Evolutionary conservation across 2,113 vertebrate genomes (phyloP).

Genomic region (Cynoglossus semilaevis): DNA sequence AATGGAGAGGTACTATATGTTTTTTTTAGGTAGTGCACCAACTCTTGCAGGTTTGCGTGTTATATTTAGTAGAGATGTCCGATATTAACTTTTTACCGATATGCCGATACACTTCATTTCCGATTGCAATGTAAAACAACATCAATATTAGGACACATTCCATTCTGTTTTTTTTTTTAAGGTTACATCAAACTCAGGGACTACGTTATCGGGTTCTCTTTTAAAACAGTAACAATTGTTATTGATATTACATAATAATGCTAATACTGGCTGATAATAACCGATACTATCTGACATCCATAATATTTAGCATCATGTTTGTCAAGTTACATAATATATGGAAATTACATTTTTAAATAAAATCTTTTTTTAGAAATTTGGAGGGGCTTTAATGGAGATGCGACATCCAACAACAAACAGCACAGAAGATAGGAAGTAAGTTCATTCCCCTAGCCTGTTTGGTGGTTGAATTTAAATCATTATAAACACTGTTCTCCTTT

Average conservation of each 20-base stretch:
- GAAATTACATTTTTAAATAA: background rate
- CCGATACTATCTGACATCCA: too few species aligned
- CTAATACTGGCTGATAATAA: too few species aligned
- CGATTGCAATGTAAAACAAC: too few species aligned
- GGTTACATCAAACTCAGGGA: too few species aligned
- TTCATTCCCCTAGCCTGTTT: conserved; percentile 5
- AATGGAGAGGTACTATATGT: conserved; percentile 85
- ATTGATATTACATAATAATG: too few species aligned
- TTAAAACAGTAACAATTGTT: too few species aligned
- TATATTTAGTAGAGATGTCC: background rate
- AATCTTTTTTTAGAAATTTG: conserved; percentile 86
- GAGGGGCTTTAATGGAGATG: conserved; percentile 94
- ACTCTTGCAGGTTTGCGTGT: background rate
- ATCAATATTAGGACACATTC: too few species aligned
- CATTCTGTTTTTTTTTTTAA: too few species aligned
- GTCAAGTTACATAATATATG: background rate
- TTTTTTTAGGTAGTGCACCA: background rate
- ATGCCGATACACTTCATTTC: too few species aligned
- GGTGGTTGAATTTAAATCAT: background rate
- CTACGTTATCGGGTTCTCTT: too few species aligned
- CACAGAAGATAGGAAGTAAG: conserved; percentile 93
- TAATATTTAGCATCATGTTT: too few species aligned
- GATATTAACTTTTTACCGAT: background rate
- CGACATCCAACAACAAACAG: conserved; percentile 89
- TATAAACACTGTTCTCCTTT: background rate